Conservation (phyloP, 2,888 invertebrate genomes). For the Drosophila anomalata region DNA sequence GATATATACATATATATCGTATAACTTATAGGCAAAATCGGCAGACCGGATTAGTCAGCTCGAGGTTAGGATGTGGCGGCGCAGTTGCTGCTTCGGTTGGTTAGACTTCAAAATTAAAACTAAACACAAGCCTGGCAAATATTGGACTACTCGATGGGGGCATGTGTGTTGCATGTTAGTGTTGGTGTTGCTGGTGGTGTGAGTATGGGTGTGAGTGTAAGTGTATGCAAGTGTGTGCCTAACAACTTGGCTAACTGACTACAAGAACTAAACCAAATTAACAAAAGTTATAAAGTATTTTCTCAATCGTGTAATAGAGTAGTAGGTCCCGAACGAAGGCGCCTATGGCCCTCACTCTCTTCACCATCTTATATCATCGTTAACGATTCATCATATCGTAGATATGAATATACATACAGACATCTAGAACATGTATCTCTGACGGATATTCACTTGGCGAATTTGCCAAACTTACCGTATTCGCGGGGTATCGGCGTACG, state of each 20-base stretch:
- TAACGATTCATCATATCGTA: conserved; percentile 17
- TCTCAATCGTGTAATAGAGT: conserved; percentile 24
- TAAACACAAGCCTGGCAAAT: conserved; percentile 59
- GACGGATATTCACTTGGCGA: conserved; percentile 60
- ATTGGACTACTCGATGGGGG: conserved; percentile 15
- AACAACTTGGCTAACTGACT: conserved; percentile 51
- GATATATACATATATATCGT: conserved; percentile 8
- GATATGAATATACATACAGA: conserved; percentile 50
- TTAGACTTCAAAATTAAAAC: conserved; percentile 45
- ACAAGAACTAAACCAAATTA: conserved; percentile 50
- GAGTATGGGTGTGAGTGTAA: conserved; percentile 12
- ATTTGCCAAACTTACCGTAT: conserved; percentile 90
- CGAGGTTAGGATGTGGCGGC: conserved; percentile 8
- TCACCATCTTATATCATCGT: conserved; percentile 6
- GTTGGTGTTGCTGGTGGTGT: not conserved
- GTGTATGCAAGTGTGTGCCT: conserved; percentile 26
- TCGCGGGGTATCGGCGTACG: conserved; percentile 91
- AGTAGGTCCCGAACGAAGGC: conserved; percentile 23
- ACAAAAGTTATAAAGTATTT: conserved; percentile 39
- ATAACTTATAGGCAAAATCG: conserved; percentile 33
- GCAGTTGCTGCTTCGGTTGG: conserved; percentile 12
- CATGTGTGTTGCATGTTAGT: conserved; percentile 3
- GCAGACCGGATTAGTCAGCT: conserved; percentile 28
- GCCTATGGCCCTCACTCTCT: conserved; percentile 17
- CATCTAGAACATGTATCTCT: conserved; percentile 45